phyloP scores from a whole-genome alignment of 2,113 vertebrate genomes.

The Carettochelys insculpta region DNA sequence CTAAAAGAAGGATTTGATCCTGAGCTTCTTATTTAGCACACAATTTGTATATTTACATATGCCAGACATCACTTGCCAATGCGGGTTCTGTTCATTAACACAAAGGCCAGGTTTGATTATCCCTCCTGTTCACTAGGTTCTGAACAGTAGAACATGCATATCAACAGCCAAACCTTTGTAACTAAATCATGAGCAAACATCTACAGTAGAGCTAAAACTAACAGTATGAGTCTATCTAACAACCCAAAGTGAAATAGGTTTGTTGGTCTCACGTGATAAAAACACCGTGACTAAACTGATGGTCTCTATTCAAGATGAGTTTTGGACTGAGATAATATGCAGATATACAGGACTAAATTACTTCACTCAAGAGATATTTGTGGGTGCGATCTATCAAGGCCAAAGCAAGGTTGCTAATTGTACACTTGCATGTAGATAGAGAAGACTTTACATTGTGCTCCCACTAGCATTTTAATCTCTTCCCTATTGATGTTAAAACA shows the following conservation, averaged over 20 bases:
- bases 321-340: conserved; percentile 52
- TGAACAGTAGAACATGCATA: background rate
- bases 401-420: conserved; percentile 10
- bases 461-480: background rate
- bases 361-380: conserved; percentile 58
- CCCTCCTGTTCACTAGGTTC: background rate
- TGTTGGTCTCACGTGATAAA: conserved; percentile 28
- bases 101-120: background rate
- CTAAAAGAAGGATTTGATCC: background rate
- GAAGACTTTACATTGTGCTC: background rate
- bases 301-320: conserved; percentile 43
- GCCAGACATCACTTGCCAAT: background rate
- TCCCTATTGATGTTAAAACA: conserved; percentile 7
- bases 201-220: conserved; percentile 41
- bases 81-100: background rate
- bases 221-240: conserved; percentile 38
- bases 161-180: background rate
- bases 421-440: background rate
- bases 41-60: background rate
- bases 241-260: conserved; percentile 39
- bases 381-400: conserved; percentile 55
- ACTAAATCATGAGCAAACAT: background rate
- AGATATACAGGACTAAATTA: conserved; percentile 54
- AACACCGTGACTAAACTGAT: conserved; percentile 47
- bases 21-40: background rate